A percentile compares a stretch with the other conserved stretches of the same genome.
These are phyloP conservation scores for western clawed frog (Xenopus tropicalis) DNA, from an alignment of 2,113 vertebrate species.

Conservation along the genomic window DNA sequence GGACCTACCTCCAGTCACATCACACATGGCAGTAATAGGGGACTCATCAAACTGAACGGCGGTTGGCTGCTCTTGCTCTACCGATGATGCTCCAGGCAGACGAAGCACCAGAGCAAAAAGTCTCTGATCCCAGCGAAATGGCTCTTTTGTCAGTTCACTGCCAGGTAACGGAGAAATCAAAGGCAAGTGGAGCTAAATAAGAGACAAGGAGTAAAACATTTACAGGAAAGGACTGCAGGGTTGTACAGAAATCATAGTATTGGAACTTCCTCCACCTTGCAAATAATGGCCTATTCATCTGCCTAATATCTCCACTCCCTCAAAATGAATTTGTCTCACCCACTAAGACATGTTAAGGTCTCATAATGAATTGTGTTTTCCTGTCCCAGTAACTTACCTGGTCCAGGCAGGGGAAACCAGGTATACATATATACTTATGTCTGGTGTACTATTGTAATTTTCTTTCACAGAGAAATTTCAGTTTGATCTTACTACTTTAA, in stretches of 20 bases:
- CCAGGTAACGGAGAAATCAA: slow-evolving; percentile 90
- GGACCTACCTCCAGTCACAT: slow-evolving; percentile 84
- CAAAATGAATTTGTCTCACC: too few species aligned
- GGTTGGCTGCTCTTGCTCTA: slow-evolving; percentile 77
- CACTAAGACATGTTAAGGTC: too few species aligned
- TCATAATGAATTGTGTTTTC: too few species aligned
- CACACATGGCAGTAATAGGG: slow-evolving; percentile 91
- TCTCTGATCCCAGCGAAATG: slow-evolving; percentile 93
- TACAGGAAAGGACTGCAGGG: too few species aligned
- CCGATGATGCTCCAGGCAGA: slow-evolving; percentile 76
- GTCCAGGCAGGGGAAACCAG: too few species aligned
- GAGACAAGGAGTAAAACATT: slow-evolving; percentile 4
- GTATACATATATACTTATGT: too few species aligned
- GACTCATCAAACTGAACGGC: slow-evolving; percentile 85
- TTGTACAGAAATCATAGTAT: not conserved
- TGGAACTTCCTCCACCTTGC: too few species aligned
- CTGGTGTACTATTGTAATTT: too few species aligned
- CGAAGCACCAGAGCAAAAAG: slow-evolving; percentile 86
- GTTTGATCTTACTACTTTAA: too few species aligned
- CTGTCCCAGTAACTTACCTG: too few species aligned
- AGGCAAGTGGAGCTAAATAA: slow-evolving; percentile 86
- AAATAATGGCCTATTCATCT: not conserved
- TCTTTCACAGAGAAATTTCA: too few species aligned
- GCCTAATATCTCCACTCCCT: too few species aligned
- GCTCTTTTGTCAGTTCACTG: slow-evolving; percentile 91